Evolutionary conservation across 1,140 invertebrate genomes (phyloP).

Genomic region (Trichogramma pretiosum): DNA sequence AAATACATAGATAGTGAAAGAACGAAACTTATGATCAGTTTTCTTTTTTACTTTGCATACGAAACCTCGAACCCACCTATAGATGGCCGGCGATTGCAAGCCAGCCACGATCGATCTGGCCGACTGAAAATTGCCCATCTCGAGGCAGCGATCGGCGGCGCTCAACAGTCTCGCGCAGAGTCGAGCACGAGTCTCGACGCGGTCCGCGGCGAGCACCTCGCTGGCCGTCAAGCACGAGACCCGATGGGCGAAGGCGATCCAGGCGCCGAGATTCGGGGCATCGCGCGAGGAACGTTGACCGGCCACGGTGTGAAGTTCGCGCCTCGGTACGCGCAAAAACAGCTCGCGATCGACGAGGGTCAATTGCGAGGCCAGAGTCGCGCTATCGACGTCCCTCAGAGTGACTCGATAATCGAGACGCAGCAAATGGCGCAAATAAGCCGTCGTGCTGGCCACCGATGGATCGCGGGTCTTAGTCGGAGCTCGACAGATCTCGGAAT

Average conservation of each 20-base stretch:
- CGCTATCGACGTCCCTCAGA: constrained; percentile 48
- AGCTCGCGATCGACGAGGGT: constrained; percentile 49
- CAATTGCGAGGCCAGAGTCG: constrained; percentile 43
- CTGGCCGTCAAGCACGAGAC: constrained; percentile 44
- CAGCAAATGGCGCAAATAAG: constrained; percentile 30
- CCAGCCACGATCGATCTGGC: constrained; percentile 44
- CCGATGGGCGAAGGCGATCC: constrained; percentile 48
- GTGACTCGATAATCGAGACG: constrained; percentile 37
- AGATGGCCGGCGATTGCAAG: constrained; percentile 47
- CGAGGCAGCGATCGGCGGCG: constrained; percentile 46
- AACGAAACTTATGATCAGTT: too few species aligned
- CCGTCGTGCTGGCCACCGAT: background rate
- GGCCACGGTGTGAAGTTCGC: constrained; percentile 40
- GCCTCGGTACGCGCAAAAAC: constrained; percentile 41
- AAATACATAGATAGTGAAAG: background rate
- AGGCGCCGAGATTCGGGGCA: constrained; percentile 44
- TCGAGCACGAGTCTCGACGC: constrained; percentile 41
- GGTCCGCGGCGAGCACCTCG: constrained; percentile 40
- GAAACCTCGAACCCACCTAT: constrained; percentile 28
- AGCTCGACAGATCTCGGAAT: too few species aligned
- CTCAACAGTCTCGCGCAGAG: constrained; percentile 47
- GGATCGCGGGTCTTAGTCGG: too few species aligned
- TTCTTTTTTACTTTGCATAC: background rate
- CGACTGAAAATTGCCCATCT: constrained; percentile 48
- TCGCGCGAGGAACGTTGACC: constrained; percentile 42